These are phyloP conservation scores for Mycetomoellerius zeteki DNA, from an alignment of 1,140 invertebrate species.

Conservation along the genomic window DNA sequence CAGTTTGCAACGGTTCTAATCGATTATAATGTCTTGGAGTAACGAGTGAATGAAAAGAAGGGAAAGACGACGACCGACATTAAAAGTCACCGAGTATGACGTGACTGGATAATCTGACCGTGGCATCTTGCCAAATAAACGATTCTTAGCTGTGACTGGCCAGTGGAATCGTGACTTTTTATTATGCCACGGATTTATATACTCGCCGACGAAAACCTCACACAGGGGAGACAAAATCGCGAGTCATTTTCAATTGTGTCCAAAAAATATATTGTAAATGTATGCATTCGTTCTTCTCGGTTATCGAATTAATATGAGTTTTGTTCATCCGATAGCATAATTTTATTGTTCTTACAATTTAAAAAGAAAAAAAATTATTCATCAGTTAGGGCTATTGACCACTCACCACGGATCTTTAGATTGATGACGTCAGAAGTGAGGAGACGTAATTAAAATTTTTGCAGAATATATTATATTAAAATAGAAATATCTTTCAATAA, in stretches of 20 bases:
- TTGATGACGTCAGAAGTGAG: no score
- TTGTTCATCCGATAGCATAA: background rate
- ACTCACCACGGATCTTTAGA: no score
- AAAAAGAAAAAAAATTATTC: background rate
- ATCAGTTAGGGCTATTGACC: no score
- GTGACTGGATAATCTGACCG: conserved; percentile 71
- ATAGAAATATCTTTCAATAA: no score
- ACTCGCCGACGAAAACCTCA: conserved; percentile 11
- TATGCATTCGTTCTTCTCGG: background rate
- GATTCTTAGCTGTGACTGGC: conserved; percentile 57
- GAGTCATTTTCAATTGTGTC: conserved; percentile 46
- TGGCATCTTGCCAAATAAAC: conserved; percentile 77
- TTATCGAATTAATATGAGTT: conserved; percentile 16
- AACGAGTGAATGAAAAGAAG: conserved; percentile 30
- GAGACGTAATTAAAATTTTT: no score
- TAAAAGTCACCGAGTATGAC: conserved; percentile 69
- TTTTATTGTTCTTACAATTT: conserved; percentile 43
- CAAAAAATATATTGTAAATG: background rate
- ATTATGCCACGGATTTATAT: conserved; percentile 66
- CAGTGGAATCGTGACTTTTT: conserved; percentile 73
- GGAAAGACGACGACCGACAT: conserved; percentile 60
- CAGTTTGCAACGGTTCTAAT: conserved; percentile 65
- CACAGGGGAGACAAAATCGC: conserved; percentile 34
- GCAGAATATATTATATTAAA: no score
- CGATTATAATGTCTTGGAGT: conserved; percentile 44